Percentiles rank a stretch among this genome's conserved stretches.
Evolutionary conservation across 2,888 invertebrate genomes (phyloP).

Genomic region (Uropetala carovei): DNA sequence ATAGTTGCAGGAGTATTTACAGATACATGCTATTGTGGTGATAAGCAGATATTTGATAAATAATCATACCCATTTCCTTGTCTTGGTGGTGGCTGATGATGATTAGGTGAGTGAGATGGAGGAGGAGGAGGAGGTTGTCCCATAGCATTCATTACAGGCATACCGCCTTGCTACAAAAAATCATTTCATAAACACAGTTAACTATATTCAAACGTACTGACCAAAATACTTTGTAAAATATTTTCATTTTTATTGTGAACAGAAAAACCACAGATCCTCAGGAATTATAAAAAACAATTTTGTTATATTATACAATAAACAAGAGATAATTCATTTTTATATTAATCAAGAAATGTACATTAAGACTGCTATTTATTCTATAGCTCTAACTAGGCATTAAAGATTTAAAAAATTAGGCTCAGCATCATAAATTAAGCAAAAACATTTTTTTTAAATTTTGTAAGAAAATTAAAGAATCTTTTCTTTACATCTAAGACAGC

Average conservation of each 20-base stretch:
- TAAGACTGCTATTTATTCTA: too few relatives aligned
- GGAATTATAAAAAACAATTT: background rate
- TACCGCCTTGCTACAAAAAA: conserved; percentile 32
- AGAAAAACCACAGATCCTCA: background rate
- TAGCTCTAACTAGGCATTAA: too few relatives aligned
- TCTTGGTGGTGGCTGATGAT: conserved; percentile 58
- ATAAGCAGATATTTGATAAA: background rate
- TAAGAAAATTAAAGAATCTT: too few relatives aligned
- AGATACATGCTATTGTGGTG: background rate
- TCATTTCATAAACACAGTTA: background rate
- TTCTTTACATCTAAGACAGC: too few relatives aligned
- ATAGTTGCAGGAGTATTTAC: background rate
- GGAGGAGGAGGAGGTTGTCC: conserved; percentile 65
- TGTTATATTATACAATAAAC: too few relatives aligned
- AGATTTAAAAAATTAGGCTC: too few relatives aligned
- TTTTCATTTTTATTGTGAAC: background rate
- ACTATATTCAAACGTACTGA: background rate
- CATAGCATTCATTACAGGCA: conserved; percentile 47
- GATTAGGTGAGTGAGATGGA: conserved; percentile 65
- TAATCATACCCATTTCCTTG: conserved; percentile 60
- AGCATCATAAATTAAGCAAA: too few relatives aligned
- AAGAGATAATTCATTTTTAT: too few relatives aligned
- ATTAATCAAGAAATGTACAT: too few relatives aligned
- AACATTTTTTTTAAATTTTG: too few relatives aligned
- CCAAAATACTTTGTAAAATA: background rate